Base-by-base conservation (phyloP, 2,797 vertebrate species). In the Phoeniculus purpureus region DNA sequence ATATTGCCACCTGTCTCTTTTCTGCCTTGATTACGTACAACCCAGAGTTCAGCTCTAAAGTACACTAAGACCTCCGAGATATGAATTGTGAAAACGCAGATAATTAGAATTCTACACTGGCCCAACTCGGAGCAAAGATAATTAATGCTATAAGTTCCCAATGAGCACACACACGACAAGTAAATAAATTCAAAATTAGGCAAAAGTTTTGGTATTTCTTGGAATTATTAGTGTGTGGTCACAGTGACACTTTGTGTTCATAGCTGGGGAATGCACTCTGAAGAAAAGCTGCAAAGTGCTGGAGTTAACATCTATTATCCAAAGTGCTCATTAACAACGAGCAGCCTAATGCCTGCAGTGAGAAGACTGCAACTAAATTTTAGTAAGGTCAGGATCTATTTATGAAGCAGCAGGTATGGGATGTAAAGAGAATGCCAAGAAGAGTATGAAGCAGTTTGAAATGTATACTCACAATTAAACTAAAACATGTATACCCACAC, bases 191-290 rank as follows among this genome's bases (percentile, higher is more conserved):
- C 66, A 64, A 95, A 96, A 96, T 97, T 96, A 93, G 37, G 47
- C 62, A 79, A 80, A 96, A 97, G 78, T 96, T 96, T 87, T 73
- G 85, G 5, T 31, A 83, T 64, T 95, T 96, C 96, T 92, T 95
- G 81, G 78, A 86, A 85, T 89, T 89, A 95, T 96, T 95, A 96
- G 90, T 96, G 73, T 97, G 97, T 96, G 96, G 96, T 96, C 97
- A 98, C 97, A 98, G 98, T 98, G 98, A 98, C 98, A 98, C 97
- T 97, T 97, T 97, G 97, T 98, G 98, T 98, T 98, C 98, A 96
- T 81, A 97, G 93, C 40, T 94, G 78, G 98, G 97, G 98, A 98
- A 97, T 98, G 97, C 98, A 98, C 96, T 97, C 95, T 94, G 68
- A 56, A 52, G 85, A 85, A 92, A 79, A 2, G 0, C 60, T 70